phyloP scores from a whole-genome alignment of 23 tunicate genomes.

The Trididemnum clinides region DNA sequence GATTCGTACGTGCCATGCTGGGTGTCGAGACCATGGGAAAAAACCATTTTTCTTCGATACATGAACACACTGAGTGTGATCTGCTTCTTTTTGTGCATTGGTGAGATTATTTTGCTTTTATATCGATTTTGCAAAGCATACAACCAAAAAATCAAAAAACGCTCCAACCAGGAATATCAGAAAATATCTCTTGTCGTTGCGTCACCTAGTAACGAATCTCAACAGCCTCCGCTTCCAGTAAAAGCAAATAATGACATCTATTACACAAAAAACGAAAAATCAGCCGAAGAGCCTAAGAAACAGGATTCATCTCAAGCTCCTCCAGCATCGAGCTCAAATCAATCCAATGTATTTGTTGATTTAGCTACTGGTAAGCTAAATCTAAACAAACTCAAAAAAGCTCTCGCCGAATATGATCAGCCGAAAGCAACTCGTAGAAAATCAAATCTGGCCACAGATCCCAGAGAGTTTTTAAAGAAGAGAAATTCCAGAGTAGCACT shows the following conservation, averaged over 20 bases:
- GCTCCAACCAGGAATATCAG: background rate
- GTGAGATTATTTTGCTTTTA: conserved; percentile 56
- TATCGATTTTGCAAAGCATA: background rate
- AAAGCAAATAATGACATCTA: background rate
- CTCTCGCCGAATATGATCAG: background rate
- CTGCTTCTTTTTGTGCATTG: conserved; percentile 46
- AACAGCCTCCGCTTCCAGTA: background rate
- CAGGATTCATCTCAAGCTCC: background rate
- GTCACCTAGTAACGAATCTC: background rate
- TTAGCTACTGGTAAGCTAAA: background rate
- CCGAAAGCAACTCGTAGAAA: background rate
- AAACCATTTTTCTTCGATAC: conserved; percentile 85
- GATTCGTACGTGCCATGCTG: conserved; percentile 91
- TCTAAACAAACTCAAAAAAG: background rate
- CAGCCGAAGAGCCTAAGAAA: background rate
- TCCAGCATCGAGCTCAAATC: background rate
- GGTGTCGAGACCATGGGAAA: conserved; percentile 98
- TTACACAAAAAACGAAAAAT: background rate
- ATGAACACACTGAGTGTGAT: conserved; percentile 84
- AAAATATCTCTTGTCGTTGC: no score
- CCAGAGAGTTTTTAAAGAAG: background rate
- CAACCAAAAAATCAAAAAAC: background rate
- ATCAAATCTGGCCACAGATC: background rate
- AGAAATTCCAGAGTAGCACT: background rate
- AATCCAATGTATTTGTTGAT: conserved; percentile 16